These are phyloP conservation scores for Dermolepida albohirtum DNA, from an alignment of 2,888 invertebrate species.

Conservation along the genomic window DNA sequence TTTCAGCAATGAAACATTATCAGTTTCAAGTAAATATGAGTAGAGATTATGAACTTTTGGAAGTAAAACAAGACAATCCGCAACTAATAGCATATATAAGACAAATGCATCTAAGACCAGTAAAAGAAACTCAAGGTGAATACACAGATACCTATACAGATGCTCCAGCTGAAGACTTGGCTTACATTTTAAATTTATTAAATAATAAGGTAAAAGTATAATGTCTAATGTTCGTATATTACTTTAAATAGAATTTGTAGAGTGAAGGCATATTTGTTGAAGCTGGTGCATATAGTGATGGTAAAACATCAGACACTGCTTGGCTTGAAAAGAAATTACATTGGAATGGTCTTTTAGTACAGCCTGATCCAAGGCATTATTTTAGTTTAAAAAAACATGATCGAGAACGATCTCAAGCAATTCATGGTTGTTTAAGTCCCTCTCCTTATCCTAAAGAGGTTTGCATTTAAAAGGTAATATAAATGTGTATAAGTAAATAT, in stretches of 20 bases:
- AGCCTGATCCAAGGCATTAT: constrained; percentile 83
- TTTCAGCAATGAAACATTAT: constrained; percentile 75
- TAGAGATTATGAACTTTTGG: constrained; percentile 79
- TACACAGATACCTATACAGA: constrained; percentile 56
- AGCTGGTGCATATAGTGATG: constrained; percentile 72
- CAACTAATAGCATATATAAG: constrained; percentile 80
- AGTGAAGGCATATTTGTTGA: constrained; percentile 80
- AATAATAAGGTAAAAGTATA: constrained; percentile 62
- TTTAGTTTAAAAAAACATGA: constrained; percentile 73
- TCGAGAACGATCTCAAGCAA: constrained; percentile 71
- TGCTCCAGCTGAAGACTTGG: constrained; percentile 66
- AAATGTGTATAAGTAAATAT: background rate
- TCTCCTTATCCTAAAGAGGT: constrained; percentile 82
- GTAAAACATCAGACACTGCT: constrained; percentile 73
- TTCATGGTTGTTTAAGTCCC: constrained; percentile 85
- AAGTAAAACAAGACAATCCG: constrained; percentile 81
- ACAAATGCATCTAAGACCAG: constrained; percentile 74
- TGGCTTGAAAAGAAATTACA: constrained; percentile 77
- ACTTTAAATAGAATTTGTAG: constrained; percentile 59
- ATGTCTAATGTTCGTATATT: constrained; percentile 47
- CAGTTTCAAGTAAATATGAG: constrained; percentile 86
- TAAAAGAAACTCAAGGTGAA: constrained; percentile 64
- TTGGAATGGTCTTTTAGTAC: constrained; percentile 82
- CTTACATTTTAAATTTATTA: constrained; percentile 64
- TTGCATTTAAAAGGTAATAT: constrained; percentile 49